These are phyloP conservation scores for Pollenia griseotomentosa DNA, from an alignment of 2,888 invertebrate species.

Conservation along the genomic window DNA sequence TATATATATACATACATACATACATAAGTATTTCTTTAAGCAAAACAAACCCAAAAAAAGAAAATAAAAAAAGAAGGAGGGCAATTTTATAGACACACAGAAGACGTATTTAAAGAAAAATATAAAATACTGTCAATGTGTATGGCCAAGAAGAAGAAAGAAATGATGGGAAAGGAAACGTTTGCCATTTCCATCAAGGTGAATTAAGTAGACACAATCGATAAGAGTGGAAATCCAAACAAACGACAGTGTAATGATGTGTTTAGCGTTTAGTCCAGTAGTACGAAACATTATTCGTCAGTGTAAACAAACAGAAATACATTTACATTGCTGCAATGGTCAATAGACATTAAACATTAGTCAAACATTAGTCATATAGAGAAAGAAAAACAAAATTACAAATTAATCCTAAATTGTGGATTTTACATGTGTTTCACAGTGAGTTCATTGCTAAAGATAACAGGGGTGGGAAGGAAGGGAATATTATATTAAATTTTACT, in stretches of 20 bases:
- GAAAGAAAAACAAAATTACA: slow-evolving; percentile 76
- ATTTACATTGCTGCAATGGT: slow-evolving; percentile 62
- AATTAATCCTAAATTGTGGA: slow-evolving; percentile 78
- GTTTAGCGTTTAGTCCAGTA: slow-evolving; percentile 48
- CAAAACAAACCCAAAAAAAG: slow-evolving; percentile 29
- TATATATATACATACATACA: neutral
- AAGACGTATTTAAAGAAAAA: slow-evolving; percentile 61
- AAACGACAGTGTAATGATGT: slow-evolving; percentile 63
- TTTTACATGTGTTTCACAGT: slow-evolving; percentile 56
- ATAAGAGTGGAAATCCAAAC: slow-evolving; percentile 68
- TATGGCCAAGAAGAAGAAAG: slow-evolving; percentile 41
- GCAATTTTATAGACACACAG: slow-evolving; percentile 68
- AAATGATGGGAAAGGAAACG: slow-evolving; percentile 65
- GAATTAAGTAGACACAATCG: slow-evolving; percentile 78
- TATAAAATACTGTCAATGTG: slow-evolving; percentile 45
- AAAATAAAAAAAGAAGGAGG: slow-evolving; percentile 40
- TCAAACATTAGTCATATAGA: slow-evolving; percentile 75
- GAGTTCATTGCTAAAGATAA: neutral
- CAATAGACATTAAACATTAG: slow-evolving; percentile 23
- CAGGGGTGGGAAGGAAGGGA: slow-evolving; percentile 4
- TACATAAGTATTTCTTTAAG: slow-evolving; percentile 27
- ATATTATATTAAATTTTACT: neutral
- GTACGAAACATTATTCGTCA: slow-evolving; percentile 20
- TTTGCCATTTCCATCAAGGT: slow-evolving; percentile 79
- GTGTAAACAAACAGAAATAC: slow-evolving; percentile 66